Evolutionary conservation across 2,888 invertebrate species (phyloP).

Genomic region (Calameuta filiformis): DNA sequence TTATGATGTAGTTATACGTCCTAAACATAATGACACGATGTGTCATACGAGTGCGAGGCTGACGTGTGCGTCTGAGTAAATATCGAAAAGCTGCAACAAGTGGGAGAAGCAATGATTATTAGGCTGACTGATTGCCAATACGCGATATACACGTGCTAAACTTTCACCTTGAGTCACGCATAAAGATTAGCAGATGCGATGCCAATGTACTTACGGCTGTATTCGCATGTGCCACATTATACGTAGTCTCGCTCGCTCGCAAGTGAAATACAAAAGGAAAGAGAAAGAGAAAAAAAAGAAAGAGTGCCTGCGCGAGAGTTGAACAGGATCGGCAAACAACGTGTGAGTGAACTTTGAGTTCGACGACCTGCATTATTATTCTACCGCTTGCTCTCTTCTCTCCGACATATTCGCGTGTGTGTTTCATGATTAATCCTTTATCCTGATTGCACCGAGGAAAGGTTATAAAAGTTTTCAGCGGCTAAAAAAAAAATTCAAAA

Average conservation of each 20-base stretch:
- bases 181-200: background rate
- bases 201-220: background rate
- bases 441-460: background rate
- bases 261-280: background rate
- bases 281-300: background rate
- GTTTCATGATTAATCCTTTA: background rate
- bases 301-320: background rate
- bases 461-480: background rate
- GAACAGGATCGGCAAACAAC: background rate
- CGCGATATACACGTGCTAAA: constrained; percentile 1
- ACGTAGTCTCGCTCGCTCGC: background rate
- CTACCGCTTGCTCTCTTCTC: background rate
- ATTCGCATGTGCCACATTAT: background rate
- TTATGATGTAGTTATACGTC: background rate
- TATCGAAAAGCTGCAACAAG: background rate
- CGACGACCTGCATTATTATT: background rate
- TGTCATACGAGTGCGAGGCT: background rate
- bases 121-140: background rate
- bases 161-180: constrained; percentile 5
- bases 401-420: background rate
- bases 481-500: background rate
- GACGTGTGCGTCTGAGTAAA: background rate
- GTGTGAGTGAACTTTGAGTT: background rate
- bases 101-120: background rate
- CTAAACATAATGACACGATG: background rate